Conservation (phyloP, 2,797 vertebrate species). For the Neoniphon sammara region DNA sequence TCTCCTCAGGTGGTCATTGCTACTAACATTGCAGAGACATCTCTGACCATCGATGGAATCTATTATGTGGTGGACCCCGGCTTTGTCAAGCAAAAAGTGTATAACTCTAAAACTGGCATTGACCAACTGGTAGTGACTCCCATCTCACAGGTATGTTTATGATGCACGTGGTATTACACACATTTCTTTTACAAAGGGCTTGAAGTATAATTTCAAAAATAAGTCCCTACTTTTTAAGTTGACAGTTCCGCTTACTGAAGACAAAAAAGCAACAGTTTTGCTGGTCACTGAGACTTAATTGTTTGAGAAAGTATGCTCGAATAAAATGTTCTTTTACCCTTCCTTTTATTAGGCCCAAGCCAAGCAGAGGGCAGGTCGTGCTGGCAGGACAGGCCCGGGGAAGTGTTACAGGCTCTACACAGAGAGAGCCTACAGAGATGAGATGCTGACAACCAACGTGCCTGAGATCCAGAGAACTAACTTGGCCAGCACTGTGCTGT, state of each 20-base stretch:
- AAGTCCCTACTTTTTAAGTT: neutral
- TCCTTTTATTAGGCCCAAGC: conserved; percentile 90
- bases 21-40: conserved; percentile 98
- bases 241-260: neutral
- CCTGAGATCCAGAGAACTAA: conserved; percentile 99
- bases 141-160: conserved; percentile 90
- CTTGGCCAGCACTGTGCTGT: conserved; percentile 96
- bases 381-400: conserved; percentile 94
- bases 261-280: neutral
- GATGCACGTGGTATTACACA: no score
- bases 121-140: conserved; percentile 98
- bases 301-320: neutral
- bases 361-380: conserved; percentile 95
- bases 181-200: neutral
- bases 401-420: conserved; percentile 96
- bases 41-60: conserved; percentile 97
- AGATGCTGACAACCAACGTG: conserved; percentile 98
- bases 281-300: neutral
- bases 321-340: neutral
- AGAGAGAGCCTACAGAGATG: conserved; percentile 95
- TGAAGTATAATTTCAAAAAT: neutral
- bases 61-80: conserved; percentile 98
- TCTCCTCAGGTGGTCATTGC: conserved; percentile 92
- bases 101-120: conserved; percentile 99
- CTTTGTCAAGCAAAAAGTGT: conserved; percentile 98